Evolutionary conservation across 35 echinoderm and acorn worm species (phyloP).

Genomic region (Apostichopus parvimensis): DNA sequence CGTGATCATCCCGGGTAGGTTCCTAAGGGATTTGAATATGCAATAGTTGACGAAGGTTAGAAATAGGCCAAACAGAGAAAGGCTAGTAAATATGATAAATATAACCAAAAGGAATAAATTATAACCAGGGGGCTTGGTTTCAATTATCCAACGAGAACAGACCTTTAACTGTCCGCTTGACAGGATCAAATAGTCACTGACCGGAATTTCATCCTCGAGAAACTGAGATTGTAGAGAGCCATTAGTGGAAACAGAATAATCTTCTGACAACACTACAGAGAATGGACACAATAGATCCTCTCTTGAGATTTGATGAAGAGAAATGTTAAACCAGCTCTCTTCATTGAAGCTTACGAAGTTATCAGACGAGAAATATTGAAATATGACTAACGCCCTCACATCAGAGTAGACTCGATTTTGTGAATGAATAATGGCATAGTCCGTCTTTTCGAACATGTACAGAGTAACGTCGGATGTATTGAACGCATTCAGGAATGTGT

Average conservation of each 20-base stretch:
- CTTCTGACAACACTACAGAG: background rate
- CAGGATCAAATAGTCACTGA: conserved; percentile 6
- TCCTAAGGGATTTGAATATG: conserved; percentile 47
- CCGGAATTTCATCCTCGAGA: background rate
- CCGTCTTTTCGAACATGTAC: background rate
- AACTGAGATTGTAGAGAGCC: conserved; percentile 15
- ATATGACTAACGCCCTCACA: background rate
- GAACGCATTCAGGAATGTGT: background rate
- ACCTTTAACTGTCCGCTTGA: conserved; percentile 22
- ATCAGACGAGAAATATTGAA: background rate
- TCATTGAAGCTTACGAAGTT: background rate
- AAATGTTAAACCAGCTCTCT: background rate
- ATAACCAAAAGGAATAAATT: background rate
- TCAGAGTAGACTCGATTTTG: conserved; percentile 9
- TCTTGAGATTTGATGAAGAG: background rate
- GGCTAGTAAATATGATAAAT: conserved; percentile 23
- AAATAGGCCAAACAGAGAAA: conserved; percentile 56
- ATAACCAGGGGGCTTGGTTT: background rate
- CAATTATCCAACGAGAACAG: background rate
- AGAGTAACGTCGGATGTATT: conserved; percentile 9
- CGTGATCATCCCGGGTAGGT: conserved; percentile 42
- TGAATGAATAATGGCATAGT: background rate
- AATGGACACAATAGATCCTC: background rate
- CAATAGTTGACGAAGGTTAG: conserved; percentile 64
- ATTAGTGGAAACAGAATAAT: conserved; percentile 7